A percentile compares a stretch with the other conserved stretches of the same genome.
Conservation (phyloP, 2,888 invertebrate genomes). For the Dexiosoma caninum region DNA sequence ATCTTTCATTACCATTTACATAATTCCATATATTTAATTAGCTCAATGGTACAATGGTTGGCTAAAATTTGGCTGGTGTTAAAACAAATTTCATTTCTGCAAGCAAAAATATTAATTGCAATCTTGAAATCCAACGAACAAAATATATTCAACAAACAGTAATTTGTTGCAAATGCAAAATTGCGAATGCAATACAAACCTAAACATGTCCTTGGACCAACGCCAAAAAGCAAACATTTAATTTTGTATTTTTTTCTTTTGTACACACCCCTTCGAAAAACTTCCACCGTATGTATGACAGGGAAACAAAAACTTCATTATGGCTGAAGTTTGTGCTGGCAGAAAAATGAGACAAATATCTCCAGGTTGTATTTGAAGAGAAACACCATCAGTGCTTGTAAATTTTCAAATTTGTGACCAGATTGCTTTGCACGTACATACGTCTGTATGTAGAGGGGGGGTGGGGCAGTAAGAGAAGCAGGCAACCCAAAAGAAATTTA, state of each 20-base stretch:
- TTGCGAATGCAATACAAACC: conserved; percentile 58
- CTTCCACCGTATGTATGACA: conserved; percentile 53
- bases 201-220: conserved; percentile 70
- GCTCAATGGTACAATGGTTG: conserved; percentile 62
- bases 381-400: conserved; percentile 61
- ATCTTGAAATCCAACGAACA: neutral
- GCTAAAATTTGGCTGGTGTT: conserved; percentile 54
- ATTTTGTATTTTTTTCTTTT: conserved; percentile 48
- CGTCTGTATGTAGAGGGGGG: too few relatives aligned
- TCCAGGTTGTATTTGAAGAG: conserved; percentile 53
- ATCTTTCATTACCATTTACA: conserved; percentile 53
- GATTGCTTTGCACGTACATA: too few relatives aligned
- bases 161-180: neutral
- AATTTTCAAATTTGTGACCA: conserved; percentile 65
- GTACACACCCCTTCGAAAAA: conserved; percentile 59
- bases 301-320: conserved; percentile 65
- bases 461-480: too few relatives aligned
- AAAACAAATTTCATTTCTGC: conserved; percentile 63
- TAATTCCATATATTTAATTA: conserved; percentile 64
- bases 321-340: conserved; percentile 66
- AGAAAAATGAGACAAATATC: conserved; percentile 65
- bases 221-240: conserved; percentile 70
- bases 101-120: conserved; percentile 14
- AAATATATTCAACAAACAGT: neutral
- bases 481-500: neutral